These are phyloP conservation scores for Xiphydria camelus DNA, from an alignment of 2,888 invertebrate genomes.

Conservation along the genomic window DNA sequence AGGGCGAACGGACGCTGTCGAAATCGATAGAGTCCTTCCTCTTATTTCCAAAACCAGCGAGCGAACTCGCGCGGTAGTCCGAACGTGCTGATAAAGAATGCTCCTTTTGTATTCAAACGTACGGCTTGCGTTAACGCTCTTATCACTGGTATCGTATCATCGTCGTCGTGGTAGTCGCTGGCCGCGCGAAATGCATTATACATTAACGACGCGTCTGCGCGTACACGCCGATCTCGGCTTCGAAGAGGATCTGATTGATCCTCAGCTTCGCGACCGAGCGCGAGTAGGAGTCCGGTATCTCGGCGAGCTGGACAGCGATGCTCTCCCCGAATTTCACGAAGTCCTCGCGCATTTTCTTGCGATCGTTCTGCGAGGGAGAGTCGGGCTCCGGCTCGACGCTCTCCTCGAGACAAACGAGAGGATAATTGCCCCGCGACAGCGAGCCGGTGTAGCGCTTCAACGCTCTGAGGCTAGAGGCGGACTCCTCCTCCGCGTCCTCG, in stretches of 20 bases:
- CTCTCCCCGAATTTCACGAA: conserved; percentile 42
- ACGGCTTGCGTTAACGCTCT: too few species aligned
- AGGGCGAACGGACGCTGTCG: too few species aligned
- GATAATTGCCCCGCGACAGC: background rate
- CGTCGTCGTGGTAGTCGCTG: too few species aligned
- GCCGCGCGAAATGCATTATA: too few species aligned
- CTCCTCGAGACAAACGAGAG: background rate
- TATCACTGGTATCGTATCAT: too few species aligned
- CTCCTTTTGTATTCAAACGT: too few species aligned
- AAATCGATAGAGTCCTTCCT: too few species aligned
- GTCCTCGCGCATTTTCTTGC: conserved; percentile 36
- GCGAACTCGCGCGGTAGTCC: too few species aligned
- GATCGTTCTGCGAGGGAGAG: conserved; percentile 12
- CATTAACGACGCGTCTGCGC: conserved; percentile 37
- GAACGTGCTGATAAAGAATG: too few species aligned
- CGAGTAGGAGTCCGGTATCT: conserved; percentile 44
- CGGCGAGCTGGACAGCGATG: conserved; percentile 40
- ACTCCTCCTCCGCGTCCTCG: conserved; percentile 40
- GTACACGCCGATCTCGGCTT: conserved; percentile 44
- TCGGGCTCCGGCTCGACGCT: background rate
- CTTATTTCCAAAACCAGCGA: too few species aligned
- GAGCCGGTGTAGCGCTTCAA: conserved; percentile 26
- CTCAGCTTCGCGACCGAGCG: conserved; percentile 44
- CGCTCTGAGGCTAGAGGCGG: conserved; percentile 32
- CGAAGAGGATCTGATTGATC: conserved; percentile 45